Evolutionary conservation across 2,113 vertebrate genomes (phyloP).

Genomic region (human): GRCh38 chr16:66455001-66455500

Average conservation of each 20-base stretch:
- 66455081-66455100: not conserved
- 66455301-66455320: not conserved
- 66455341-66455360: not conserved
- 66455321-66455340: not conserved
- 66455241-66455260: not conserved
- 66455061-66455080: not conserved
- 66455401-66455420: not conserved
- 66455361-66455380: not conserved
- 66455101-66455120: not conserved
- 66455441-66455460: not conserved
- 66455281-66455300: not conserved
- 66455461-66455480: not conserved
- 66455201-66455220: not conserved
- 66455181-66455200: not conserved
- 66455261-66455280: not conserved
- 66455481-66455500: not conserved
- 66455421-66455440: not conserved
- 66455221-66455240: no score
- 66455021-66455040: not conserved
- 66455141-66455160: not conserved
- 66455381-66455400: not conserved
- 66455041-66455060: not conserved
- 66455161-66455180: not conserved
- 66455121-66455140: not conserved
- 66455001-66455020: not conserved